These are phyloP conservation scores for Chanos chanos DNA, from an alignment of 2,797 vertebrate genomes.

Conservation along the genomic window DNA sequence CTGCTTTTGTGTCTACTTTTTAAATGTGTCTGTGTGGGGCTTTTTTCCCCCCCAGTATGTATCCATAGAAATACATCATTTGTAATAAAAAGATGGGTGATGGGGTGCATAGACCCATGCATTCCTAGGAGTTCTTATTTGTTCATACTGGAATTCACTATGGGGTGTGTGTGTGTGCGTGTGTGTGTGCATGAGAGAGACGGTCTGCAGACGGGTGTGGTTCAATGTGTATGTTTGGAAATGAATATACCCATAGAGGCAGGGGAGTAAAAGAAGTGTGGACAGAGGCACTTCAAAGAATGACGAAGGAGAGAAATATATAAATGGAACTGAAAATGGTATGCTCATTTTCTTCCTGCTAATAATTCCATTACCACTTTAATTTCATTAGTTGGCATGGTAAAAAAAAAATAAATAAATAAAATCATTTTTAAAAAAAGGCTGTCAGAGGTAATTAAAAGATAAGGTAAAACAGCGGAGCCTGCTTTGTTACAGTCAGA, in stretches of 20 bases:
- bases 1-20: too few species aligned
- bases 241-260: too few species aligned
- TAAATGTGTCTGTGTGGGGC: too few species aligned
- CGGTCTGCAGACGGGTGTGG: slow-evolving; percentile 22
- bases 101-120: too few species aligned
- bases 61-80: too few species aligned
- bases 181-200: slow-evolving; percentile 1
- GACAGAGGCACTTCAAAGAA: slow-evolving; percentile 7
- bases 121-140: too few species aligned
- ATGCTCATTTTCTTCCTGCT: slow-evolving; percentile 47
- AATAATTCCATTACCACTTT: slow-evolving; percentile 65
- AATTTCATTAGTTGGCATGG: slow-evolving; percentile 72
- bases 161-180: neutral
- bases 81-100: too few species aligned
- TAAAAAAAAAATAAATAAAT: too few species aligned
- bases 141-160: too few species aligned
- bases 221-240: neutral
- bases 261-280: slow-evolving; percentile 25
- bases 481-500: slow-evolving; percentile 30
- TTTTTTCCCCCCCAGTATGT: too few species aligned
- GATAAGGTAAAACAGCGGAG: slow-evolving; percentile 66
- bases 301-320: neutral
- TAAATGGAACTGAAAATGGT: slow-evolving; percentile 31
- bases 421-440: too few species aligned
- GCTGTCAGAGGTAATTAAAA: slow-evolving; percentile 76